Evolutionary conservation across 2,113 vertebrate genomes (phyloP), one percentile per base, ranked within the genome.

Genomic region (Psilopsiagon aurifrons): DNA sequence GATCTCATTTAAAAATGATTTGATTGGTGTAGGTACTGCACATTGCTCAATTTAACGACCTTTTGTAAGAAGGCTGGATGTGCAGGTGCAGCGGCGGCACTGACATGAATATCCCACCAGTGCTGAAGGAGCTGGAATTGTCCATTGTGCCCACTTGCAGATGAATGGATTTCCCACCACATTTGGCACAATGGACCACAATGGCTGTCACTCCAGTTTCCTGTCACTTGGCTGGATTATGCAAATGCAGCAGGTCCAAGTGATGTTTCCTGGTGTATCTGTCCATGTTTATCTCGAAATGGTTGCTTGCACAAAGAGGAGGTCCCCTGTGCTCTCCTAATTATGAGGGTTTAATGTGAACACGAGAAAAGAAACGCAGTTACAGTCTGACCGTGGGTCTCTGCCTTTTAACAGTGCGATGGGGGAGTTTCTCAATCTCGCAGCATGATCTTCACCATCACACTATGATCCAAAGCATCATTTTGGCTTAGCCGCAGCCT

Each of bases 141-240:
- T 87, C 91, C 91, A 13, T 96, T 94, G 92, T 87, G 94, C n/a
- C 29, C 5, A 2, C 74, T 67, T 37, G 88, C 67, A 88, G 71
- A 46, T 5, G 54, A 19, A 41, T 63, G 87, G 80, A 3, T 91
- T 95, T 93, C 73, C 90, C 87, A 95, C 76, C 86, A 11, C 33
- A 20, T 88, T 52, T 68, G 90, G 12, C 86, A 88, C 95, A 92
- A 79, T 33, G 83, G 88, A 9, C 57, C 51, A 0, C 70, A 68
- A 64, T 55, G 92, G 90, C 76, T 93, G 86, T 82, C 94, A 73
- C 17, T 54, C 81, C 78, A 0, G 35, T 44, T 89, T 79, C 74
- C 91, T 71, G 52, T 44, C 91, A 6, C 69, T 83, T 47, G 66
- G 16, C 73, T 27, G 86, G 22, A 33, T 94, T 89, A 94, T 93